Evolutionary conservation across 1,140 invertebrate species (phyloP).

Genomic region (Aphis gossypii): DNA sequence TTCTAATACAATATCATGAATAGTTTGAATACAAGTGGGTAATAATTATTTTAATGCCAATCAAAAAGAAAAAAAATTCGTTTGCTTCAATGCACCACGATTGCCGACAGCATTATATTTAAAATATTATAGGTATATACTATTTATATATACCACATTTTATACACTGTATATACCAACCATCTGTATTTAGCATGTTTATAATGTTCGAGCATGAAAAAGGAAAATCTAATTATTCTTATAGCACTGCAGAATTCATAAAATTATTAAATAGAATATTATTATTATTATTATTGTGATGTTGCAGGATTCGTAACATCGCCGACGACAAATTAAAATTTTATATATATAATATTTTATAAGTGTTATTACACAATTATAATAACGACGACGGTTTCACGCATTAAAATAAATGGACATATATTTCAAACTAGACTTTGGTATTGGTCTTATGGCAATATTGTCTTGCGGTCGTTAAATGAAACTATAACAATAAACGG

Average conservation of each 20-base stretch:
- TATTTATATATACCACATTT: not conserved
- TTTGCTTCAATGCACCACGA: not conserved
- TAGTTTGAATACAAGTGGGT: not conserved
- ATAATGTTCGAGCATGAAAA: not conserved
- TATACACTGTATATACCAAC: not conserved
- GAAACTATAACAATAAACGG: slow-evolving; percentile 14
- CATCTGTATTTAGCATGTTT: not conserved
- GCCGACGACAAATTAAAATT: not conserved
- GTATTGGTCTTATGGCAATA: not conserved
- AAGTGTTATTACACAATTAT: not conserved
- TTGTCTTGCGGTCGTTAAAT: slow-evolving; percentile 13
- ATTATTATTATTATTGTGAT: not conserved
- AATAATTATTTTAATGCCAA: not conserved
- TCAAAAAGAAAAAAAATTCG: too few relatives aligned
- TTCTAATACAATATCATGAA: not conserved
- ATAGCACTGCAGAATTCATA: not conserved
- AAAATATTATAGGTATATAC: not conserved
- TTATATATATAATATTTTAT: not conserved
- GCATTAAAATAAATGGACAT: slow-evolving; percentile 31
- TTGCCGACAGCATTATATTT: not conserved
- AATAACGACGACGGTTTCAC: not conserved
- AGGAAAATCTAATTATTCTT: not conserved
- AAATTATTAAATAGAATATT: not conserved
- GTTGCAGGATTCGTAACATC: not conserved
- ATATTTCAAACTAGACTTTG: slow-evolving; percentile 20